These are phyloP conservation scores for Sphecodes monilicornis DNA, from an alignment of 2,888 invertebrate species.

Conservation along the genomic window DNA sequence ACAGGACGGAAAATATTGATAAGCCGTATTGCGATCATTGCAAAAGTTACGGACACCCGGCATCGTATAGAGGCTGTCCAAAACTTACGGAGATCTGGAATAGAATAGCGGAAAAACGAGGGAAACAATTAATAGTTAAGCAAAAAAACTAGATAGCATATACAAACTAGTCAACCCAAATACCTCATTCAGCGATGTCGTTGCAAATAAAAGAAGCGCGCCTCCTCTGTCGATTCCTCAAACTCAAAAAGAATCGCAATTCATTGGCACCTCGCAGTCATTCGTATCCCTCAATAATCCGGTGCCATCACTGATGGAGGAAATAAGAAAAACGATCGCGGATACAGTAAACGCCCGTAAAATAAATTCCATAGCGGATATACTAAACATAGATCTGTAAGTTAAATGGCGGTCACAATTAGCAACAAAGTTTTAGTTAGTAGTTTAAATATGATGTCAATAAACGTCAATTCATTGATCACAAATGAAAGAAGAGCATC, in stretches of 20 bases:
- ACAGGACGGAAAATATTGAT: neutral
- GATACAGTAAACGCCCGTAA: neutral
- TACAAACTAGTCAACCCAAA: neutral
- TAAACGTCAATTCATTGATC: neutral
- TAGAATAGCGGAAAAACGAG: neutral
- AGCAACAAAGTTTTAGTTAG: no score
- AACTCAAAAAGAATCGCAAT: no score
- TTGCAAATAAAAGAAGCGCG: neutral
- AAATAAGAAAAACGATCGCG: neutral
- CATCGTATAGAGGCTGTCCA: neutral
- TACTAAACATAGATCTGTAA: no score
- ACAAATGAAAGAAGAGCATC: neutral
- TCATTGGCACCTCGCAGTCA: no score
- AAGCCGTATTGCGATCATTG: neutral
- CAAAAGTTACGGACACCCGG: no score
- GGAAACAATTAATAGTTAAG: neutral
- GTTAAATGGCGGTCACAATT: neutral
- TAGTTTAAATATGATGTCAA: no score
- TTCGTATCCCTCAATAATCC: no score
- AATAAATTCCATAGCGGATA: neutral
- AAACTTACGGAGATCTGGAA: neutral
- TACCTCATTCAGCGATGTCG: neutral
- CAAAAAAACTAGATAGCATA: neutral
- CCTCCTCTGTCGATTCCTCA: no score
- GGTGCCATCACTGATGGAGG: neutral